Conservation (phyloP, 1,140 invertebrate species). For the Vanessa atalanta region DNA sequence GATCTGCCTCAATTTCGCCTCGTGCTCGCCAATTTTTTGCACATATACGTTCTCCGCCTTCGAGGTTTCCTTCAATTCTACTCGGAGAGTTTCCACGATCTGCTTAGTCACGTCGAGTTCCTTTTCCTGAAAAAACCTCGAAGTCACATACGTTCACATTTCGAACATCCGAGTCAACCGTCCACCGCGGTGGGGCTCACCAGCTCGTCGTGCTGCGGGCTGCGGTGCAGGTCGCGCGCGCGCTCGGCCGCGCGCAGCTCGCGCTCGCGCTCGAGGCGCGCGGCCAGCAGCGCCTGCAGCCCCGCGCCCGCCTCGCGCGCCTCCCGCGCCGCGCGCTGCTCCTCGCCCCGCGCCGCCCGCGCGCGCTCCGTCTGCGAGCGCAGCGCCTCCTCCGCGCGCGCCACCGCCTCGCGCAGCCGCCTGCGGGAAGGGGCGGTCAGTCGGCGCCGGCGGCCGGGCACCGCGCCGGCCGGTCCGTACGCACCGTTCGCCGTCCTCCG, state of each 20-base stretch:
- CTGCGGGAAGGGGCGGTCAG: too few relatives aligned
- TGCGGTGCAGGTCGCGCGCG: conserved; percentile 49
- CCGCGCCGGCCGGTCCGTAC: not conserved
- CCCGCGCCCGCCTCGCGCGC: conserved; percentile 34
- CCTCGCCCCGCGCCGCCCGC: conserved; percentile 16
- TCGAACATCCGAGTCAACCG: too few relatives aligned
- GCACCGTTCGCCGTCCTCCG: conserved; percentile 38
- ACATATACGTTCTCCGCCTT: not conserved
- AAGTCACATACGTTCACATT: not conserved
- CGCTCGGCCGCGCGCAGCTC: conserved; percentile 28
- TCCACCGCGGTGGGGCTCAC: not conserved
- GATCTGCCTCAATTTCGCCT: too few relatives aligned
- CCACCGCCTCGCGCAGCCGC: not conserved
- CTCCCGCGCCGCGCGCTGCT: conserved; percentile 29
- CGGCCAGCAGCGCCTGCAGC: conserved; percentile 47
- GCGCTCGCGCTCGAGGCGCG: not conserved
- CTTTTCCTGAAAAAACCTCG: not conserved
- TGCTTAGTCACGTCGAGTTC: not conserved
- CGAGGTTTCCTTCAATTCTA: not conserved
- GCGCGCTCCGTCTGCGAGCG: conserved; percentile 1
- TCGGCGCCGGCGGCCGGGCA: too few relatives aligned
- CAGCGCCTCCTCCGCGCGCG: not conserved
- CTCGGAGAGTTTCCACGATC: not conserved
- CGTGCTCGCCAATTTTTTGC: not conserved
- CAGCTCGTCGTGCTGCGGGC: conserved; percentile 21